Base-by-base conservation (phyloP, 2,888 invertebrate species). In the Dynastes grantii region DNA sequence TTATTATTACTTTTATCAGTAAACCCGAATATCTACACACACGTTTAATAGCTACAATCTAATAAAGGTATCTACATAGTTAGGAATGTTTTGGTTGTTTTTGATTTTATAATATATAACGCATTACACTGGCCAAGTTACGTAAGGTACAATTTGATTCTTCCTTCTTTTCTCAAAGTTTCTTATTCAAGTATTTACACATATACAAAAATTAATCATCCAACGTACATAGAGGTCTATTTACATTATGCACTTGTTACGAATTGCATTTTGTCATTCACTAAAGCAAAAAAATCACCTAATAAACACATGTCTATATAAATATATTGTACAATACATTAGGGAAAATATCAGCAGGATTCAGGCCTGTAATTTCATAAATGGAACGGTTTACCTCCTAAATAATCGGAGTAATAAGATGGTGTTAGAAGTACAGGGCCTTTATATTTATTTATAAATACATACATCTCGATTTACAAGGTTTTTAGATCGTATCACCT, bases 1-100 rank as follows among this genome's bases (percentile, higher is more conserved):
- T 22, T 55, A 55, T 53, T 16, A 40, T 67, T 40, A 40, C 45
- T 80, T 67, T 70, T 55, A 80, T 51, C 51, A 79, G n/a, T 64
- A 63, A 77, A 77, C 79, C 79, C 77, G 79, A 73, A 64, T 77
- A 79, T 79, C 79, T 79, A 79, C 75, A 77, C 75, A 77, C 77
- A 79, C 79, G 77, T 22, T 63, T 77, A 65, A 45, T 32, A 67
- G 75, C 32, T 45, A 32, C 9, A 37, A 53, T 53, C 55, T 58
- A 58, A 45, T 45, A 45, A 58, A 58, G 55, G 55, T 73, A 73
- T 75, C 64, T 79, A 75, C 79, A 77, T 71, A 67, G 58, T 58
- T 76, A 75, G 77, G 73, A 77, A 77, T 77, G 75, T 73, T 67
- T 70, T 76, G 76, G 76, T 67, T 76, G 76, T 76, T 67, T 58